A percentile compares a stretch with the other conserved stretches of the same genome.
These are phyloP conservation scores for Sylvilagus bachmani DNA, from an alignment of 2,113 vertebrate genomes.

Conservation along the genomic window DNA sequence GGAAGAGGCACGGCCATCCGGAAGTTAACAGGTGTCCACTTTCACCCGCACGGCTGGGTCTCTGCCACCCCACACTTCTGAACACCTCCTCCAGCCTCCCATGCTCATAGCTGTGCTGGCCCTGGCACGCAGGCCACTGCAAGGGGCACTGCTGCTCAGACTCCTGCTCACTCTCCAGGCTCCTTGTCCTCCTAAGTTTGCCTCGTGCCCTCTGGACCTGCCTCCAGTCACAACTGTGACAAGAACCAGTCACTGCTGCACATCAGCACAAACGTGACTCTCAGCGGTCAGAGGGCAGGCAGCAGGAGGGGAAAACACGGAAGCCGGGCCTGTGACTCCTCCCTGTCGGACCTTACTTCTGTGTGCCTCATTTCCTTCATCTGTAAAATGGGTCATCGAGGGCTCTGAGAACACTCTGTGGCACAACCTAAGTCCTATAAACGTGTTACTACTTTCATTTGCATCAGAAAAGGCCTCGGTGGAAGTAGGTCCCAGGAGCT, in stretches of 20 bases:
- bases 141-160: neutral
- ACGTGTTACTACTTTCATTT: neutral
- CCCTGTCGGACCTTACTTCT: neutral
- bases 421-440: neutral
- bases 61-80: neutral
- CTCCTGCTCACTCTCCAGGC: rapidly evolving
- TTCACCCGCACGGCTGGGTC: neutral
- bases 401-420: neutral
- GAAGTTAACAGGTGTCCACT: neutral
- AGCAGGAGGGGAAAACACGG: rapidly evolving
- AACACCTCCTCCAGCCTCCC: neutral
- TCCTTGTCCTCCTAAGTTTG: neutral
- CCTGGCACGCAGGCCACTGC: neutral
- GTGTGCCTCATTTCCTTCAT: neutral
- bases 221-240: neutral
- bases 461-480: neutral
- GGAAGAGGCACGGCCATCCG: neutral
- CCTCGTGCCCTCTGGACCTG: neutral
- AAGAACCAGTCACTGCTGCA: neutral
- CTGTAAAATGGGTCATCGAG: neutral
- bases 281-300: rapidly evolving
- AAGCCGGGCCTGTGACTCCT: neutral
- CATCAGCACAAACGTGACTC: rapidly evolving
- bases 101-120: neutral
- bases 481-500: neutral